These are phyloP conservation scores for Gonocerus acuteangulatus DNA, from an alignment of 2,888 invertebrate genomes.

Conservation along the genomic window DNA sequence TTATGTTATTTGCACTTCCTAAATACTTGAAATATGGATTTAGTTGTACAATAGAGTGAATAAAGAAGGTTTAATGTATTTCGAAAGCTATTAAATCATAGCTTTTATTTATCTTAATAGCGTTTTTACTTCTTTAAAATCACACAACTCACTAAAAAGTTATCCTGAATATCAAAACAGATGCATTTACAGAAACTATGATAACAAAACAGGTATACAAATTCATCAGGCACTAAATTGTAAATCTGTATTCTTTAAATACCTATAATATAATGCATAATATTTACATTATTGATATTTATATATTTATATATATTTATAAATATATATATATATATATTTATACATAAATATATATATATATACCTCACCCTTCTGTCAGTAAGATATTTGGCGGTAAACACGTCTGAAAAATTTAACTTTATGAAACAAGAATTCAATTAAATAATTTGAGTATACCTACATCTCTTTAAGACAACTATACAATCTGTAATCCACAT, in stretches of 20 bases:
- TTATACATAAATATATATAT: too few relatives aligned
- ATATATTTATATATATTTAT: conserved; percentile 26
- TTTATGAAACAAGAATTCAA: conserved; percentile 23
- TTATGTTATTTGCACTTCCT: too few relatives aligned
- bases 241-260: conserved; percentile 35
- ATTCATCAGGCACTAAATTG: conserved; percentile 36
- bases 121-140: conserved; percentile 19
- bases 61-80: conserved; percentile 25
- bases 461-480: conserved; percentile 30
- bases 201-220: conserved; percentile 35
- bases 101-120: conserved; percentile 14
- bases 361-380: conserved; percentile 21
- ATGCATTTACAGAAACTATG: conserved; percentile 27
- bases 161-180: conserved; percentile 24
- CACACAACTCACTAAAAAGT: conserved; percentile 24
- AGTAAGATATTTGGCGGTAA: conserved; percentile 26
- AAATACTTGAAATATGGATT: neutral
- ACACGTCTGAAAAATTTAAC: conserved; percentile 24
- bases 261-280: conserved; percentile 34
- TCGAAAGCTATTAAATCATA: conserved; percentile 11
- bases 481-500: conserved; percentile 33
- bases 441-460: conserved; percentile 27
- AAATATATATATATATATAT: conserved; percentile 20
- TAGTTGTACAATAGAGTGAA: conserved; percentile 17
- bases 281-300: conserved; percentile 31